Evolutionary conservation across 2,113 vertebrate genomes (phyloP), one percentile per base, ranked within the genome.

Genomic region (Hiodon alosoides): DNA sequence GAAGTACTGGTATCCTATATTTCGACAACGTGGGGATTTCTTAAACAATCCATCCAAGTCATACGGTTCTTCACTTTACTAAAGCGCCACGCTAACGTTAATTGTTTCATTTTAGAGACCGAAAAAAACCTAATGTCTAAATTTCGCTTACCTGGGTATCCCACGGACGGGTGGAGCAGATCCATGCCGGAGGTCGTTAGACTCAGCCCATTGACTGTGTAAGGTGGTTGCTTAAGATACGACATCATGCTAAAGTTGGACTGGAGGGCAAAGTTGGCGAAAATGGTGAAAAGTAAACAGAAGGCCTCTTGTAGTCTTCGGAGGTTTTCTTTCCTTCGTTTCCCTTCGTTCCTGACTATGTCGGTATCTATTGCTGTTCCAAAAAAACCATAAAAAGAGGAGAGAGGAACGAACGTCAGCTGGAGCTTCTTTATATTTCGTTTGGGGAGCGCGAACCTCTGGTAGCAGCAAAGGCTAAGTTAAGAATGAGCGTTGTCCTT

Each of bases 191-290:
- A 97, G 83, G 95, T 93, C 84, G 95, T 96, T 89, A 98, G 91
- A 79, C 95, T 97, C 87, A 99, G 92, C 77, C 97, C 97, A 90
- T 98, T 99, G 88, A 99, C 94, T 81, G 96, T 92, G 61, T 98
- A 99, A 90, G 97, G 95, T 86, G 95, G 94, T 92, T 98, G 96
- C 92, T 99, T 98, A 87, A 98, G 89, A 93, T 98, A 99, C 89
- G 96, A 97, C 96, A 99, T 98, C 96, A 99, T 98, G 91, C 91
- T 97, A 94, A 94, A 92, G 83, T 91, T 91, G 86, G 87, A 80
- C 79, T 69, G 87, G 82, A 86, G 88, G 90, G 87, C 89, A 83
- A 91, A 91, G 86, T 92, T 90, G 91, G 90, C 90, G 77, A 88
- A 89, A 90, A 89, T 88, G 67, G 82, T 88, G 88, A 85, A 89